Conservation (phyloP, 2,797 vertebrate genomes). For the Peromyscus aztecus region DNA sequence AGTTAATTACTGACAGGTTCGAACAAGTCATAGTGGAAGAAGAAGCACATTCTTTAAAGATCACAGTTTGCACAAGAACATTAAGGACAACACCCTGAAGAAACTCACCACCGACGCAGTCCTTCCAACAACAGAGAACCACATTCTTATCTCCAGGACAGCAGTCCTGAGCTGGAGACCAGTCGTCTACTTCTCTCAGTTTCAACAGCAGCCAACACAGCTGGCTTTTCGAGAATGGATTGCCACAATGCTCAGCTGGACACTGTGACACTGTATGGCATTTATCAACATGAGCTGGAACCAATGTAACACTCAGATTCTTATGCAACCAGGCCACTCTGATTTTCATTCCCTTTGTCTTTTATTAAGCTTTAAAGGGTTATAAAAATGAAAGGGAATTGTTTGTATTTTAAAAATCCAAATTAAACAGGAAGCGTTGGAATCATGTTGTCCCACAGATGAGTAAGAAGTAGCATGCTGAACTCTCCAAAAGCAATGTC, state of each 20-base stretch:
- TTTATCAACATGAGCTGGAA: slow-evolving; percentile 85
- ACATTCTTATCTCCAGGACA: slow-evolving; percentile 89
- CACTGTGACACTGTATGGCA: slow-evolving; percentile 84
- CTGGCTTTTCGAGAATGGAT: slow-evolving; percentile 84
- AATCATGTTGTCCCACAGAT: slow-evolving; percentile 83
- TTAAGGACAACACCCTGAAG: slow-evolving; percentile 78
- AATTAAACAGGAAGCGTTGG: slow-evolving; percentile 88
- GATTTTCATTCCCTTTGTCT: slow-evolving; percentile 84
- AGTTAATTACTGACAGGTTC: slow-evolving; percentile 82
- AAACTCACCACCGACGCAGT: slow-evolving; percentile 91
- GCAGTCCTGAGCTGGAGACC: slow-evolving; percentile 80
- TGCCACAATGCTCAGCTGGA: slow-evolving; percentile 85
- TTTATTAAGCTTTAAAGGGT: slow-evolving; percentile 84
- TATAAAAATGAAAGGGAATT: slow-evolving; percentile 79
- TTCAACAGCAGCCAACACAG: slow-evolving; percentile 79
- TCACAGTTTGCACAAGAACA: slow-evolving; percentile 79
- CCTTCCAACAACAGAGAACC: slow-evolving; percentile 98
- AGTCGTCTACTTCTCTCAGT: slow-evolving; percentile 78
- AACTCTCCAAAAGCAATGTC: slow-evolving; percentile 81
- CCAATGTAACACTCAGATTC: slow-evolving; percentile 85
- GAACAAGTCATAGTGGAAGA: slow-evolving; percentile 76
- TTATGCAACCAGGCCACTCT: slow-evolving; percentile 89
- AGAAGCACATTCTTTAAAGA: slow-evolving; percentile 74
- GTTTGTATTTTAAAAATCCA: slow-evolving; percentile 84
- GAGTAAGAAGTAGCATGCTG: slow-evolving; percentile 79